Evolutionary conservation across 1,140 invertebrate genomes (phyloP).

Genomic region (Drosophila micromelanica): DNA sequence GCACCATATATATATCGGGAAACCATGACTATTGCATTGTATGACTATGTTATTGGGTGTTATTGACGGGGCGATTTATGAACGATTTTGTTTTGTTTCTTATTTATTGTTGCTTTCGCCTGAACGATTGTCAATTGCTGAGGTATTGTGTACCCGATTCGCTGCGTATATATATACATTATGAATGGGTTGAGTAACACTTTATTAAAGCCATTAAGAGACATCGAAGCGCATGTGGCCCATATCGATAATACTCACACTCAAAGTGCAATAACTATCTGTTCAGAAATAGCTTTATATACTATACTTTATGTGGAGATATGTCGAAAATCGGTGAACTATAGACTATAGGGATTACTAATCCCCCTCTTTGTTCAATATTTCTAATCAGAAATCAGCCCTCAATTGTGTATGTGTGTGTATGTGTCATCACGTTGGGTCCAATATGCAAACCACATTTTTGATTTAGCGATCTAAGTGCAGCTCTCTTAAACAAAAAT

Average conservation of each 20-base stretch:
- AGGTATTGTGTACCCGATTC: slow-evolving; percentile 12
- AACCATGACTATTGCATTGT: slow-evolving; percentile 24
- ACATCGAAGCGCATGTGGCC: no score
- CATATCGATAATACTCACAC: neutral
- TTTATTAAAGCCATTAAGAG: slow-evolving; percentile 60
- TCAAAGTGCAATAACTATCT: neutral
- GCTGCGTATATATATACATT: slow-evolving; percentile 6
- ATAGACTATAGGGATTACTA: neutral
- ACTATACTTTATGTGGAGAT: no score
- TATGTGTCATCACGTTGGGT: neutral
- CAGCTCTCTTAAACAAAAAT: neutral
- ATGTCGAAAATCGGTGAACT: neutral
- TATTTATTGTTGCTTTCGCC: slow-evolving; percentile 50
- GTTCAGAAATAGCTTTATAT: neutral
- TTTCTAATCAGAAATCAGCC: no score
- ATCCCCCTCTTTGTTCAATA: no score
- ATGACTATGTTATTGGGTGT: slow-evolving; percentile 30
- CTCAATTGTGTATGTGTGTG: no score
- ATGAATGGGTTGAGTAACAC: slow-evolving; percentile 59
- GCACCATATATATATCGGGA: slow-evolving; percentile 5
- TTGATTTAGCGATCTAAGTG: neutral
- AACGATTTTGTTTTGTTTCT: slow-evolving; percentile 22
- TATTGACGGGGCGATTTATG: slow-evolving; percentile 43
- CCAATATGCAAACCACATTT: neutral
- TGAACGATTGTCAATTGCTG: slow-evolving; percentile 52